Evolutionary conservation across 1,140 invertebrate species (phyloP).

Genomic region (Papilio helenus): DNA sequence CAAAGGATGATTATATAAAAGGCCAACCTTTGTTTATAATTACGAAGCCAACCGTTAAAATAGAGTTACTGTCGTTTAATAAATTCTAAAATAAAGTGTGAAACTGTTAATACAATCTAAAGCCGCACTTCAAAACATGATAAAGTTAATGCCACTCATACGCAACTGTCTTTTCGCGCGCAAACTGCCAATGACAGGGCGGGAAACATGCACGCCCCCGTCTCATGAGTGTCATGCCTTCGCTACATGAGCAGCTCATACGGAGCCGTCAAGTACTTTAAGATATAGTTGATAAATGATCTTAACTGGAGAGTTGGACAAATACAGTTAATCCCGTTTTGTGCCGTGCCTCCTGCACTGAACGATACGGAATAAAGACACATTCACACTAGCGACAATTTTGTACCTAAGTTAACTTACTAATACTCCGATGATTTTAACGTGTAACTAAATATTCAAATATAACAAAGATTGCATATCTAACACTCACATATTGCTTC

Average conservation of each 20-base stretch:
- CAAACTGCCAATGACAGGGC: constrained; percentile 52
- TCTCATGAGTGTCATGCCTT: constrained; percentile 66
- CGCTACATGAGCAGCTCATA: constrained; percentile 51
- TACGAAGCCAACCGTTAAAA: no score
- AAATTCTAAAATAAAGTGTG: not conserved
- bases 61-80: no score
- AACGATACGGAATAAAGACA: constrained; percentile 15
- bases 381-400: not conserved
- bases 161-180: constrained; percentile 41
- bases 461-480: no score
- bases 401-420: not conserved
- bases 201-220: constrained; percentile 60
- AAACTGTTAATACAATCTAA: constrained; percentile 34
- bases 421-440: not conserved
- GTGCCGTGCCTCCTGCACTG: constrained; percentile 44
- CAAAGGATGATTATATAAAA: no score
- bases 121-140: constrained; percentile 48
- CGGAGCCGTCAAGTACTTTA: constrained; percentile 51
- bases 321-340: constrained; percentile 44
- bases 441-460: not conserved
- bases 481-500: no score
- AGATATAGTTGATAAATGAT: constrained; percentile 45
- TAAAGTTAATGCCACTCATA: constrained; percentile 51
- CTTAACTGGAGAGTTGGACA: constrained; percentile 43
- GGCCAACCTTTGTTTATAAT: no score